phyloP scores from a whole-genome alignment of 1,140 invertebrate species.

The Bacillus rossius region DNA sequence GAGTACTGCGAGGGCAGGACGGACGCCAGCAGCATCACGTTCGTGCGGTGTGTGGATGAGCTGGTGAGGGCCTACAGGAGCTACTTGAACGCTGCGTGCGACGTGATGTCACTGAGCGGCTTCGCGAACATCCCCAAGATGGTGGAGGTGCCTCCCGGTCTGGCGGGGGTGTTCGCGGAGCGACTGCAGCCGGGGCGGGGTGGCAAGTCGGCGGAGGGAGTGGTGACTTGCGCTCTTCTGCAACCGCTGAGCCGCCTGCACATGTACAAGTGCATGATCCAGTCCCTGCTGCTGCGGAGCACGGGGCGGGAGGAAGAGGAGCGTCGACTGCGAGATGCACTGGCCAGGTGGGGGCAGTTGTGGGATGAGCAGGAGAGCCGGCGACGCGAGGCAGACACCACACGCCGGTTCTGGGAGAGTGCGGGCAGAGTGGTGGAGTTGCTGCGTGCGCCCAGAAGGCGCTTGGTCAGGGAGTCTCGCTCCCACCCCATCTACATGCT shows the following conservation, averaged over 20 bases:
- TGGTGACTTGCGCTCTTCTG: constrained; percentile 44
- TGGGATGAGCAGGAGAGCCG: constrained; percentile 55
- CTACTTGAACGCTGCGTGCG: constrained; percentile 67
- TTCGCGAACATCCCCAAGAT: constrained; percentile 59
- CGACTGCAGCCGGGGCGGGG: constrained; percentile 34
- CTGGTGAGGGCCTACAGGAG: constrained; percentile 63
- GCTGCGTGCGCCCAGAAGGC: constrained; percentile 58
- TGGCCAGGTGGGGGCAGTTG: constrained; percentile 53
- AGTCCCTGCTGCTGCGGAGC: constrained; percentile 4
- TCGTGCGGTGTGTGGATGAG: constrained; percentile 65
- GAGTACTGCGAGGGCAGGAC: constrained; percentile 58
- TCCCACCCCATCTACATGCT: constrained; percentile 59
- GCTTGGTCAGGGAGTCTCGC: constrained; percentile 72
- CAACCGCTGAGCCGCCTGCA: constrained; percentile 53
- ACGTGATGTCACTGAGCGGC: constrained; percentile 64
- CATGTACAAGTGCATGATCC: constrained; percentile 41
- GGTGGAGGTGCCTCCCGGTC: constrained; percentile 51
- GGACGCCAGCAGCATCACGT: constrained; percentile 54
- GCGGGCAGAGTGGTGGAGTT: constrained; percentile 59
- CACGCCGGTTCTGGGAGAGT: constrained; percentile 70
- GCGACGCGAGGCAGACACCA: constrained; percentile 59
- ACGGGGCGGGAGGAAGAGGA: background rate
- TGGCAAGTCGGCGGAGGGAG: background rate
- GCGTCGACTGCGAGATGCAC: constrained; percentile 21
- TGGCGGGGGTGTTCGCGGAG: constrained; percentile 54